A percentile compares a stretch with the other conserved stretches of the same genome.
Conservation (phyloP, 2,113 vertebrate genomes). For the Leucopternis melanops region DNA sequence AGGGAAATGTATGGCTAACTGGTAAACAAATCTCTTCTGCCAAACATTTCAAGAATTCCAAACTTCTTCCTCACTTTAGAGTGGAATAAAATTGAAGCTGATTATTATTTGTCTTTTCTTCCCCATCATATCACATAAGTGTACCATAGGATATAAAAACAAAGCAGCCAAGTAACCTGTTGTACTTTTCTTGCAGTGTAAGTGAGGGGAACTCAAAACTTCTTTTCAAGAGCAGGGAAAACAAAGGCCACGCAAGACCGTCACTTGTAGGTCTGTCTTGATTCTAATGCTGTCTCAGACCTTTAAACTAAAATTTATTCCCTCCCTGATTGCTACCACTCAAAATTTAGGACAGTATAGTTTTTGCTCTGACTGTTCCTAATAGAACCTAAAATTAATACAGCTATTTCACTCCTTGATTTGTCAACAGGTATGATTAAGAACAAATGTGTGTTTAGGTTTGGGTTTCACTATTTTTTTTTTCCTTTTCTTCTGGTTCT, state of each 20-base stretch:
- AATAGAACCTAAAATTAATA: neutral
- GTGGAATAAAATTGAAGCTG: neutral
- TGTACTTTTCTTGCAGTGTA: neutral
- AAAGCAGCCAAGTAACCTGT: neutral
- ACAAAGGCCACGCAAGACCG: neutral
- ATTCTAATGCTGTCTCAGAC: neutral
- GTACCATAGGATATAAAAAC: fast-evolving
- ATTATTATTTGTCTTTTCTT: neutral
- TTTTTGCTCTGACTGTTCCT: neutral
- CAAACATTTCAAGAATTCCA: neutral
- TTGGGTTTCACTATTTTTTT: neutral
- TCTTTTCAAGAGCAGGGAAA: neutral
- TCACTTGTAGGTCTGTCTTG: neutral
- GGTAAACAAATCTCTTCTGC: neutral
- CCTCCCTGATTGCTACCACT: neutral
- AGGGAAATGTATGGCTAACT: neutral
- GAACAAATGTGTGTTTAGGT: neutral
- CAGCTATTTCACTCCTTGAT: neutral
- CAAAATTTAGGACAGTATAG: neutral
- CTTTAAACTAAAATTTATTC: neutral
- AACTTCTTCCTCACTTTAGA: neutral
- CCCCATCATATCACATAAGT: neutral
- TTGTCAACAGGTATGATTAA: neutral
- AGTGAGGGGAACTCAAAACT: neutral
- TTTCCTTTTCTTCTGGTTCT: neutral